Evolutionary conservation across 1,140 invertebrate genomes (phyloP).

Genomic region (Mizuhopecten yessoensis): DNA sequence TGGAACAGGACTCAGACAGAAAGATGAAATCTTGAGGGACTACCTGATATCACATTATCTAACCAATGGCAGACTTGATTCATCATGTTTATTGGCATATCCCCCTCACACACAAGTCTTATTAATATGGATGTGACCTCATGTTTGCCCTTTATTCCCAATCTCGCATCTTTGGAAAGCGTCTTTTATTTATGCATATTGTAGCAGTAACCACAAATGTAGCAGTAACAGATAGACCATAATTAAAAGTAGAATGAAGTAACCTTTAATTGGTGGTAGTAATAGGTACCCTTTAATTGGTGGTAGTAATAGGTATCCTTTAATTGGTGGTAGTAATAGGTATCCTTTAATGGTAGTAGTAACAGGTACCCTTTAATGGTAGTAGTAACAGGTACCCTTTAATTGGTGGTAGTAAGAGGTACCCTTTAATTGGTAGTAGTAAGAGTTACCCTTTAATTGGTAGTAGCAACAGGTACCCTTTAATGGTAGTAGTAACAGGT

Average conservation of each 20-base stretch:
- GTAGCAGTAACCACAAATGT: not conserved
- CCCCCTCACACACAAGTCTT: not conserved
- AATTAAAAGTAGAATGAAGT: no score
- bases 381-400: not conserved
- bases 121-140: not conserved
- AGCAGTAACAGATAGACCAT: no score
- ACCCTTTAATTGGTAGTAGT: not conserved
- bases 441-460: not conserved
- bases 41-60: conserved; percentile 16
- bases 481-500: not conserved
- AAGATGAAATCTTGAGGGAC: conserved; percentile 6
- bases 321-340: not conserved
- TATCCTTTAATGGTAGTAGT: not conserved
- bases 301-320: not conserved
- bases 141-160: not conserved
- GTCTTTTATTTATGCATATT: not conserved
- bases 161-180: not conserved
- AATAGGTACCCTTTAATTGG: not conserved
- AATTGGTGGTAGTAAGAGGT: not conserved
- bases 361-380: not conserved
- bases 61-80: not conserved
- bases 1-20: not conserved
- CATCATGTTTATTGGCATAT: no score
- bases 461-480: not conserved
- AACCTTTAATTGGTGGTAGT: not conserved